Base-by-base conservation (phyloP, 2,797 vertebrate species). In the Discoglossus pictus region DNA sequence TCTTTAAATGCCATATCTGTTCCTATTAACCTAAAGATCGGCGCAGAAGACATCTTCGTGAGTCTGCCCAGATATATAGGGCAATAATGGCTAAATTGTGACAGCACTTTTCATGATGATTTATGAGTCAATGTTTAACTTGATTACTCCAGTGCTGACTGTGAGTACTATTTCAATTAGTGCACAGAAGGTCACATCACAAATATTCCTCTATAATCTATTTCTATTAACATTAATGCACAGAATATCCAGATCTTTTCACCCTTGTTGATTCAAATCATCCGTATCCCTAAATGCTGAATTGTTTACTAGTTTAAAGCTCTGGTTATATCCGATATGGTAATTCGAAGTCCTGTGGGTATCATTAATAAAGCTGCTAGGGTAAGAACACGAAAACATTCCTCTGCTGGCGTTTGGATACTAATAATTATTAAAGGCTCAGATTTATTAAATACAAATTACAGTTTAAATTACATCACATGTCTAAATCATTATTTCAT, bases 131-230 rank as follows among this genome's bases (percentile, higher is more conserved):
- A 88, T 98, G 97, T 99, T 98, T 98, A 98, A 99, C 94, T 99
- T 99, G 97, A 98, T 99, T 98, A 99, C 93, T 95, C 93, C 91
- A 91, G 92, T 99, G 97, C 97, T 98, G 96, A 98, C 94, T 98
- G 95, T 92, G 94, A 97, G 96, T 97, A 98, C 96, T 99, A 98
- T 99, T 98, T 99, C 97, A 99, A 99, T 99, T 98, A 99, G 94
- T 96, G 93, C 95, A 95, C 93, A 96, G 96, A 99, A 99, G 97
- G 96, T 99, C 97, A 99, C 95, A 97, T 96, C 92, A 91, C 94
- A 93, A 98, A 99, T 92, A 98, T 98, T 93, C 95, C 95, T 95
- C 95, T 94, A 98, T 99, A 98, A 99, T 99, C 97, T 99, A 96
- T 99, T 98, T 94, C 95, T 98, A 98, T 99, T 98, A 99, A 97